A percentile compares a stretch with the other conserved stretches of the same genome.
These are phyloP conservation scores for Lycodopsis pacificus DNA, from an alignment of 2,797 vertebrate genomes.

Conservation along the genomic window DNA sequence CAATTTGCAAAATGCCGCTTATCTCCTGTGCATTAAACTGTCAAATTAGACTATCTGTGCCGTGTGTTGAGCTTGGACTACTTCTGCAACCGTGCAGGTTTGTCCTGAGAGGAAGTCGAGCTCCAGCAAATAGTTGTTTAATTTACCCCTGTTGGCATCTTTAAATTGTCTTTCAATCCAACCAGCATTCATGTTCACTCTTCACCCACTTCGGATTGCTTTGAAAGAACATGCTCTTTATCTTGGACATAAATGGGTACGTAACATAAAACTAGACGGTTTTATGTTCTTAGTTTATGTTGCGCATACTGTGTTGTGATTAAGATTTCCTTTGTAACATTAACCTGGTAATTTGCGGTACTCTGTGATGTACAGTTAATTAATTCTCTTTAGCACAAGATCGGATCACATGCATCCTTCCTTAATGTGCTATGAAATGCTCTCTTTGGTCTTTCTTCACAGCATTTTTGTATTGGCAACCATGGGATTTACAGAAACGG, in stretches of 20 bases:
- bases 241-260: not conserved
- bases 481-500: not conserved
- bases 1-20: conserved; percentile 3
- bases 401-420: conserved; percentile 7
- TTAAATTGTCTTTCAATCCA: not conserved
- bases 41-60: conserved; percentile 17
- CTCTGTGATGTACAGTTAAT: not conserved
- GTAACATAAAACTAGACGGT: conserved; percentile 20
- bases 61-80: not conserved
- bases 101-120: conserved; percentile 1
- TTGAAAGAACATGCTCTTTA: not conserved
- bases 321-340: conserved; percentile 5
- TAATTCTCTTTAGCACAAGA: conserved; percentile 12
- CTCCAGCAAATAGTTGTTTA: conserved; percentile 21
- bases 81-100: not conserved
- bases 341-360: not conserved
- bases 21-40: conserved; percentile 2
- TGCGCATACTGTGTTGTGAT: conserved; percentile 16
- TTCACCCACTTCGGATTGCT: not conserved
- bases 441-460: not conserved
- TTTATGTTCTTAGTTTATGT: conserved; percentile 18
- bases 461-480: not conserved
- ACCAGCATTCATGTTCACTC: not conserved
- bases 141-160: conserved; percentile 21
- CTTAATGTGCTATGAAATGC: not conserved